Evolutionary conservation across 2,113 vertebrate species (phyloP).

Genomic region (chimpanzee (Pan troglodytes)): NHGRI_mPanTro3-v2.1_pri NC_072420.2:32783001-32783500

Average conservation of each 20-base stretch:
- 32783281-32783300: slow-evolving; percentile 2
- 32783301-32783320: slow-evolving; percentile 8
- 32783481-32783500: rapidly evolving
- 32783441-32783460: background rate
- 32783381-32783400: background rate
- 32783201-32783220: background rate
- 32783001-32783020: background rate
- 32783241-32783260: slow-evolving; percentile 15
- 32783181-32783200: background rate
- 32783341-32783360: background rate
- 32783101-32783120: rapidly evolving
- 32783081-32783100: background rate
- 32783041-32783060: background rate
- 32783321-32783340: background rate
- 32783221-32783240: background rate
- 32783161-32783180: background rate
- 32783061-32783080: background rate
- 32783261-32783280: slow-evolving; percentile 43
- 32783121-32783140: background rate
- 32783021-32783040: background rate
- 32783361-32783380: rapidly evolving
- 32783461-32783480: background rate
- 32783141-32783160: background rate
- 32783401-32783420: background rate
- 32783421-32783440: rapidly evolving